These are phyloP conservation scores for Lophura nycthemera DNA, from an alignment of 2,113 vertebrate species.

Conservation along the genomic window DNA sequence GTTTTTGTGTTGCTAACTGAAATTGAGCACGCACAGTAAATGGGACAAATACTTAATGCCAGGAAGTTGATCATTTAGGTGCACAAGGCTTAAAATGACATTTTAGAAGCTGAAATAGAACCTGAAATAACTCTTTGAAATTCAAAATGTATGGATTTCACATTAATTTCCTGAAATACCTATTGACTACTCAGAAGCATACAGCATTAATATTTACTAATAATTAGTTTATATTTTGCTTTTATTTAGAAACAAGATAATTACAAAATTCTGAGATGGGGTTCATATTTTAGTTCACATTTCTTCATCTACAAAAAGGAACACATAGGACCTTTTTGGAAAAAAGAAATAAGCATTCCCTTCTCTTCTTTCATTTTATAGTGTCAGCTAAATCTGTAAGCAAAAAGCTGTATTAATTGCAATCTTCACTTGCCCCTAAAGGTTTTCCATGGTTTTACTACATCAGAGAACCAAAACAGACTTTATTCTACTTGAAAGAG, in stretches of 20 bases:
- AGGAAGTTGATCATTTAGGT: not conserved
- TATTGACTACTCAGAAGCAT: not conserved
- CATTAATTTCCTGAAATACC: not conserved
- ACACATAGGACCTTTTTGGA: not conserved
- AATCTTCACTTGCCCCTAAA: not conserved
- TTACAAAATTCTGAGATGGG: not conserved
- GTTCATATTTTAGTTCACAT: not conserved
- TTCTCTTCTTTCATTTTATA: not conserved
- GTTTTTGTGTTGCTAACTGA: not conserved
- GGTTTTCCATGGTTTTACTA: not conserved
- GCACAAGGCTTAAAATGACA: not conserved
- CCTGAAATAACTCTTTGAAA: not conserved
- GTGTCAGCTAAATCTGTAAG: not conserved
- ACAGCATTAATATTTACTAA: not conserved
- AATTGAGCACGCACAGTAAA: constrained; percentile 18
- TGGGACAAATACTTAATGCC: not conserved
- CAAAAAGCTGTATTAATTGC: not conserved
- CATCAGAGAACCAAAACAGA: not conserved
- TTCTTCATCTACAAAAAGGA: not conserved
- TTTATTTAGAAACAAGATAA: not conserved
- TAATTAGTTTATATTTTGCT: not conserved
- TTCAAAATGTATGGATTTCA: not conserved
- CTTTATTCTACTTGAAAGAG: not conserved
- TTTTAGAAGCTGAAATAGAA: not conserved
- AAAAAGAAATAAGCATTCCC: not conserved